Base-by-base conservation (phyloP, 2,113 vertebrate species). In the Zapus hudsonius region DNA sequence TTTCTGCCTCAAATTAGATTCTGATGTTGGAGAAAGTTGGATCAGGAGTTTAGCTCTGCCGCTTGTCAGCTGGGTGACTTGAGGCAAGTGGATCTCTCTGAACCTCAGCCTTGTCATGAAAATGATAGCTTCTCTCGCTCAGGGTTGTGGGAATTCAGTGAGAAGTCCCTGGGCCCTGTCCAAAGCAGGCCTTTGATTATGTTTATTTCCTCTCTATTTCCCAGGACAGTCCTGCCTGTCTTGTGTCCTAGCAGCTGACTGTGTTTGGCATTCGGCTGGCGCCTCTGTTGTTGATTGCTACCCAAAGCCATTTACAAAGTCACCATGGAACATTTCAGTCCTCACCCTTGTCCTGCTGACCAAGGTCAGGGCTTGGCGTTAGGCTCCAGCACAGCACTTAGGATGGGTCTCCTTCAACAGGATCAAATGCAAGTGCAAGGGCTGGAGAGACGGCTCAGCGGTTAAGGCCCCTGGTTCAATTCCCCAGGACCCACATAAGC, bases 251-350 rank as follows among this genome's bases (percentile, higher is more conserved):
- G 76, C 78, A 78, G 73, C 82, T 73, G 85, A 42, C 59, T 3
- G 33, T 23, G 59, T 25, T 25, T 61, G 88, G 66, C 9, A 15
- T 57, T 91, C 81, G 44, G 59, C 87, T 38, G 40, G 38, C 85
- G 52, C 36, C 83, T 85, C 64, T 66, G 44, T 29, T 66, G 81
- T 17, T 44, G 81, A 67, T 83, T 8, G 84, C 44, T 40, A 63
- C 40, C 76, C 29, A 16, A 75, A 87, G 70, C 84, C 87, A 63
- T 74, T 84, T 88, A 63, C 88, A 85, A 63, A 90, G 91, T 89
- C 82, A n/a, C 79, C 0, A 0, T 19, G 89, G 64, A 17, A n/a
- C 67, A 31, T 73, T 57, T 90, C 31, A 64, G 64, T 42, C 70
- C 47, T 79, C 3, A 31, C 75, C 7, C 29, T 59, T 52, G n/a